Base-by-base conservation (phyloP, 2,888 invertebrate species). In the Bibio marci region DNA sequence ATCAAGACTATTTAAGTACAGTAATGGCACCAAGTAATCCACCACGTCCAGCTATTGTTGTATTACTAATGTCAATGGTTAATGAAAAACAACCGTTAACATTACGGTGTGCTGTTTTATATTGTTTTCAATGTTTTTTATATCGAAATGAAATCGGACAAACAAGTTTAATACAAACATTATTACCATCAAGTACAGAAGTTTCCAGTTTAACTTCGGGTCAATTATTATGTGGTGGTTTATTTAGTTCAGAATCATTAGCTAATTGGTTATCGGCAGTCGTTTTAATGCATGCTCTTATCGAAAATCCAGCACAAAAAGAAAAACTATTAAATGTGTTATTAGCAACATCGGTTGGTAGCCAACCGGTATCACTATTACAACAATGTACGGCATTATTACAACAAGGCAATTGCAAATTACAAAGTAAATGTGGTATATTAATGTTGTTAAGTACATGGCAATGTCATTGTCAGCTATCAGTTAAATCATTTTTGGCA, bases 211-310 rank as follows among this genome's bases (percentile, higher is more conserved):
- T 81, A 13, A 79, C 80, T 8, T 77, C 75, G 37, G 92, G 97
- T 0, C 95, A 95, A 62, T 65, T 95, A 17, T 66, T 97, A 11
- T 95, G 94, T 55, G 83, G 87, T 2, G 95, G 95, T 0, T 64
- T 95, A 19, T 92, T 94, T 59, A 87, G 86, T 37, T 65, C 72
- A 0, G 94, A 95, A 56, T 67, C 82, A 1, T 64, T 92, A 18
- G 87, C 90, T 22, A 91, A 87, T 59, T 99, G 98, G 98, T 90
- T 94, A 63, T 83, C 92, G 0, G 74, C 91, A 0, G 82, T 92
- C 0, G 87, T 91, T 0, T 63, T 99, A 18, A 80, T 87, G 55
- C 91, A 98, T 55, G 79, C 85, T 0, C 66, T 98, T 15, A 75
- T 87, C 6, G 90, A 91, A 44, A 91, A 88, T 56, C 70, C 74